A percentile compares a stretch with the other conserved stretches of the same genome.
These are phyloP conservation scores for Colossoma macropomum DNA, from an alignment of 2,113 vertebrate species.

Conservation along the genomic window DNA sequence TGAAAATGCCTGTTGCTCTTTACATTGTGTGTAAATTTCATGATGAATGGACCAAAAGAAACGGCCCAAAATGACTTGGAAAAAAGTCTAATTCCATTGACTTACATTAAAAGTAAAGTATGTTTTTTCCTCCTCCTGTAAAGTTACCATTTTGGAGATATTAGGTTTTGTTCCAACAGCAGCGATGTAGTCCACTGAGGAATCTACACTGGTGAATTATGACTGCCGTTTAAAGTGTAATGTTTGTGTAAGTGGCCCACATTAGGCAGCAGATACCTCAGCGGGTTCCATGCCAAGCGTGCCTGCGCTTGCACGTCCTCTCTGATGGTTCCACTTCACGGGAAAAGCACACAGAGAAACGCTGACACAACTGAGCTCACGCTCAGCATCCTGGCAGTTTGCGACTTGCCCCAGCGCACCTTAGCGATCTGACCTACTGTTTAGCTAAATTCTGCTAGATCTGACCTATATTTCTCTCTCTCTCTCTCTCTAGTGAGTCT, in stretches of 20 bases:
- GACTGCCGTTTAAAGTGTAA: not conserved
- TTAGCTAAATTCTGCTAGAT: conserved; percentile 40
- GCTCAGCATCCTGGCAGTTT: conserved; percentile 38
- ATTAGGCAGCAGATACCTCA: conserved; percentile 31
- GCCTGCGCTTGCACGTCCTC: conserved; percentile 45
- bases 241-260: conserved; percentile 14
- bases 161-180: too few relatives aligned
- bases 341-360: conserved; percentile 21
- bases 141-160: too few relatives aligned
- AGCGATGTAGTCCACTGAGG: not conserved
- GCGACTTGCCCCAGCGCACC: conserved; percentile 51
- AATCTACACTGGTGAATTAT: conserved; percentile 3
- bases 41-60: too few relatives aligned
- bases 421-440: conserved; percentile 42
- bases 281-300: conserved; percentile 18
- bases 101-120: too few relatives aligned
- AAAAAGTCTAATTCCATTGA: too few relatives aligned
- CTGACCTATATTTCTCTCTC: conserved; percentile 62
- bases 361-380: conserved; percentile 15
- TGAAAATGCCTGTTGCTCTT: too few relatives aligned
- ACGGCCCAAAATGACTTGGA: too few relatives aligned
- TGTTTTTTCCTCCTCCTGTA: too few relatives aligned
- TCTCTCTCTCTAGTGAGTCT: conserved; percentile 82
- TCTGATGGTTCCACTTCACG: conserved; percentile 21
- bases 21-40: too few relatives aligned